Evolutionary conservation across 2,113 vertebrate species (phyloP).

Genomic region (Rynchops niger): DNA sequence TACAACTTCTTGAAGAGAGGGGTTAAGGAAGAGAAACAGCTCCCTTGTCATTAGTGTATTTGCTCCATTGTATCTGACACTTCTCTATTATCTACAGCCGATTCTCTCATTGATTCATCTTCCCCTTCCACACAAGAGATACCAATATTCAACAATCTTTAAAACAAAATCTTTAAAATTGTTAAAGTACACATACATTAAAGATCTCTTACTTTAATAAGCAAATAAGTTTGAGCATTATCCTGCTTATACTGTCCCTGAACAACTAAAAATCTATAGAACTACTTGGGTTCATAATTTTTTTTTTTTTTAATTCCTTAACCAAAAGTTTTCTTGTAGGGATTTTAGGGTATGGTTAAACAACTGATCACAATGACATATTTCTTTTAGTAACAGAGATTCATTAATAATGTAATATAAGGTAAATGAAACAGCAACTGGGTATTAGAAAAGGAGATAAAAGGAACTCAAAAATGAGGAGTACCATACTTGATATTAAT

Average conservation of each 20-base stretch:
- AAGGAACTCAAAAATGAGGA: neutral
- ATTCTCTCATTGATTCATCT: neutral
- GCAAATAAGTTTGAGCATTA: neutral
- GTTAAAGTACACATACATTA: neutral
- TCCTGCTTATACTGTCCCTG: neutral
- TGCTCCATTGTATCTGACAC: neutral
- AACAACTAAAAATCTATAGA: neutral
- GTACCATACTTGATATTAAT: neutral
- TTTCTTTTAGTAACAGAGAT: neutral
- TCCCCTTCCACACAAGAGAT: neutral
- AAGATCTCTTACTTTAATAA: neutral
- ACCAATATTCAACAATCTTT: neutral
- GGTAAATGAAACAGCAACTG: neutral
- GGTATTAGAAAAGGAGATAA: neutral
- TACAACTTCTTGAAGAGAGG: neutral
- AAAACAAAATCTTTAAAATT: neutral
- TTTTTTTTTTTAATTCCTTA: neutral
- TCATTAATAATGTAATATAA: neutral
- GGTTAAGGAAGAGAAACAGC: neutral
- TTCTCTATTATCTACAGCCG: neutral
- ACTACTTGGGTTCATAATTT: neutral
- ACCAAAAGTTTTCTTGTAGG: neutral
- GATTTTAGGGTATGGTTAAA: neutral
- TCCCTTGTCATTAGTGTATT: neutral
- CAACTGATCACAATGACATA: neutral